These are phyloP conservation scores for Embiotoca jacksoni DNA, from an alignment of 2,113 vertebrate species.

Conservation along the genomic window DNA sequence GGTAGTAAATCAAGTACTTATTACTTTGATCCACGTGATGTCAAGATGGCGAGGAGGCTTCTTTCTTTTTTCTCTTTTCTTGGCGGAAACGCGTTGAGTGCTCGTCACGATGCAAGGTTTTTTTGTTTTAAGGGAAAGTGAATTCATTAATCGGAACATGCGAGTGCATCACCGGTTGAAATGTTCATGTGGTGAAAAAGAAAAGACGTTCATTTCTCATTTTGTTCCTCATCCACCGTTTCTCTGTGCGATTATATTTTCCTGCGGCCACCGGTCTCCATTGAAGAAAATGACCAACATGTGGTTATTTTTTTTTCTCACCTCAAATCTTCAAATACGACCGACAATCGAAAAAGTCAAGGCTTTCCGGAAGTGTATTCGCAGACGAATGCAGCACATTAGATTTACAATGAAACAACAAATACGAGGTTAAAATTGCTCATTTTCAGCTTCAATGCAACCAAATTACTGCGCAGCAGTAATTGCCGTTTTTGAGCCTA, in stretches of 20 bases:
- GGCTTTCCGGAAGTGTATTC: no score
- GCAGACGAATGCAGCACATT: no score
- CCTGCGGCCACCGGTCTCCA: no score
- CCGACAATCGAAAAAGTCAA: no score
- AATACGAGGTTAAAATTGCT: background rate
- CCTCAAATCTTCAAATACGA: no score
- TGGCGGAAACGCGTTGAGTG: conserved; percentile 26
- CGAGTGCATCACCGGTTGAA: conserved; percentile 31
- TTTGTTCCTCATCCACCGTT: background rate
- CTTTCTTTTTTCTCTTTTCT: background rate
- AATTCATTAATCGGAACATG: conserved; percentile 48
- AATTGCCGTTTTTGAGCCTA: no score
- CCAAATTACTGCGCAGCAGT: background rate
- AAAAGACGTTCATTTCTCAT: background rate
- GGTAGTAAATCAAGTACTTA: conserved; percentile 70
- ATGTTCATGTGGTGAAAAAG: background rate
- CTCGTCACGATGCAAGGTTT: conserved; percentile 35
- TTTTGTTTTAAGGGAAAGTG: conserved; percentile 34
- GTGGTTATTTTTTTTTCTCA: no score
- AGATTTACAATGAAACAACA: no score
- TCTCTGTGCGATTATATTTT: no score
- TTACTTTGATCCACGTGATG: conserved; percentile 55
- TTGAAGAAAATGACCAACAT: no score
- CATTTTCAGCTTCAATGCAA: conserved; percentile 2
- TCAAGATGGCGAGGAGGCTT: conserved; percentile 34